These are phyloP conservation scores for Ctena decussata DNA, from an alignment of 2,888 invertebrate species.

Conservation along the genomic window DNA sequence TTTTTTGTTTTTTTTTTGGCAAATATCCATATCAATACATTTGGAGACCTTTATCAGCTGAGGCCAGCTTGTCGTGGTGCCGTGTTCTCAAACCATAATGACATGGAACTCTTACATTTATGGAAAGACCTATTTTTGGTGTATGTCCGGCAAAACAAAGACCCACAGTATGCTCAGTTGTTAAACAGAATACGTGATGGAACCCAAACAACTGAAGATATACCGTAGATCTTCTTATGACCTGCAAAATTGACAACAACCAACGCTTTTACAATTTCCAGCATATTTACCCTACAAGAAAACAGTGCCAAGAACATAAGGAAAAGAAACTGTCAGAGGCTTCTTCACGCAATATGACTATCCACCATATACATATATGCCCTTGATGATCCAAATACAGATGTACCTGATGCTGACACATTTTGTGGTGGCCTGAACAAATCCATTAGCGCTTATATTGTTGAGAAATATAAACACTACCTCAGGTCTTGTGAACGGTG, in stretches of 20 bases:
- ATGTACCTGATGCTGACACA: not conserved
- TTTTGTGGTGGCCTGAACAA: not conserved
- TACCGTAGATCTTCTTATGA: not conserved
- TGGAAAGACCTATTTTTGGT: conserved; percentile 10
- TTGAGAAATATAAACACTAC: not conserved
- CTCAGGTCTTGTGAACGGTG: not conserved
- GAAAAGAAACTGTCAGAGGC: not conserved
- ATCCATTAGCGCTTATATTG: not conserved
- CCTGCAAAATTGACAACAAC: not conserved
- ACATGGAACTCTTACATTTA: not conserved
- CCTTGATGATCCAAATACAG: not conserved
- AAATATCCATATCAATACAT: not conserved
- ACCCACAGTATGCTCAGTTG: not conserved
- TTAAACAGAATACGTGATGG: conserved; percentile 9
- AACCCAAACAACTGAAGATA: not conserved
- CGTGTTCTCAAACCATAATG: not conserved
- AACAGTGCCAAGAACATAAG: not conserved
- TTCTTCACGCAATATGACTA: too few species aligned
- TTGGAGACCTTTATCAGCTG: conserved; percentile 13
- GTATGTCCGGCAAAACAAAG: not conserved
- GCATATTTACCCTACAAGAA: not conserved
- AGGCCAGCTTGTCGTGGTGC: not conserved
- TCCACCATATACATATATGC: too few species aligned
- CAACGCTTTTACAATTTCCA: not conserved
- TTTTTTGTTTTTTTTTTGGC: too few species aligned